phyloP scores from a whole-genome alignment of 2,113 vertebrate species.

The Muntiacus muntjak region DNA sequence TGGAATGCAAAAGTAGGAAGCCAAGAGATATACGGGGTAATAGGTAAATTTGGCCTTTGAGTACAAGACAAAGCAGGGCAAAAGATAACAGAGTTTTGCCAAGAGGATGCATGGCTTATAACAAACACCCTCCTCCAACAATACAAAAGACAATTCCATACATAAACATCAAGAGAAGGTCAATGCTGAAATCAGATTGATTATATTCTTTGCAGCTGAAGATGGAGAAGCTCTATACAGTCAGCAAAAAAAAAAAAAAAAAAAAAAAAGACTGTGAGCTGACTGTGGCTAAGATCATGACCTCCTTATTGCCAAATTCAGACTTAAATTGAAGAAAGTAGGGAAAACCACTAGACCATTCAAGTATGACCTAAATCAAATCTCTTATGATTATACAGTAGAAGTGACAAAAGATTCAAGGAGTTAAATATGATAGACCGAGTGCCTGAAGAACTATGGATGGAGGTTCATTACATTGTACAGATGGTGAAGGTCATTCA shows the following conservation, averaged over 20 bases:
- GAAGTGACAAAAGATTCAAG: background rate
- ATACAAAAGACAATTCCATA: background rate
- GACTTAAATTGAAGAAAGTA: background rate
- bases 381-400: background rate
- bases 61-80: background rate
- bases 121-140: background rate
- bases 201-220: background rate
- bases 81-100: background rate
- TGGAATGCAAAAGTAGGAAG: background rate
- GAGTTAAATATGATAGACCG: background rate
- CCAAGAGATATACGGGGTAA: background rate
- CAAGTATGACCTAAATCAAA: background rate
- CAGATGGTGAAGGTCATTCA: background rate
- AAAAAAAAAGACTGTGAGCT: background rate
- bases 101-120: background rate
- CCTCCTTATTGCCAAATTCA: background rate
- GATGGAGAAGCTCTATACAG: background rate
- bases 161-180: background rate
- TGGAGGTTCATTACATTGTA: background rate
- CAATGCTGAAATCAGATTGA: background rate
- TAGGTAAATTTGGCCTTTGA: background rate
- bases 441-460: background rate
- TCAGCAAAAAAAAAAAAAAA: background rate
- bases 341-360: background rate
- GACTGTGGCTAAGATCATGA: background rate